A percentile compares a stretch with the other conserved stretches of the same genome.
Conservation (phyloP, 1,140 invertebrate genomes). For the Lepidotrigona ventralis region DNA sequence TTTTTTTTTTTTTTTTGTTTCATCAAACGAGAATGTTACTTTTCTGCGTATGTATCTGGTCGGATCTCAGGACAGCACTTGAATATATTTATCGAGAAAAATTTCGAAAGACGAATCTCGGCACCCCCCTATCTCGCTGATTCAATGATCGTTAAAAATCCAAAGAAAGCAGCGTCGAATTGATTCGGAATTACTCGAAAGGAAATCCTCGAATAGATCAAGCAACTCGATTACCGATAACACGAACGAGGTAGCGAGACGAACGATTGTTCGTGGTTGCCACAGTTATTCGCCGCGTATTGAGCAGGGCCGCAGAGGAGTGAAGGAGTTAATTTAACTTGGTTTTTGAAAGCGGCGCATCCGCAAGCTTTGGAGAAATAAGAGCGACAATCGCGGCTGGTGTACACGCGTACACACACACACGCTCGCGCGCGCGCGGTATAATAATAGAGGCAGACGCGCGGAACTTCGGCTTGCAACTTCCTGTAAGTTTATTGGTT, state of each 20-base stretch:
- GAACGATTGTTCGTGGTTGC: not conserved
- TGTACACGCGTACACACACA: not conserved
- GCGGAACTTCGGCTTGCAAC: conserved; percentile 46
- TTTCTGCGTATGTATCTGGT: no score
- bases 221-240: not conserved
- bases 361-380: conserved; percentile 18
- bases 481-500: conserved; percentile 48
- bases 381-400: not conserved
- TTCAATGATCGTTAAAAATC: no score
- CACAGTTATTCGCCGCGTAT: not conserved
- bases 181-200: not conserved
- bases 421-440: conserved; percentile 2
- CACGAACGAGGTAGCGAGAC: not conserved
- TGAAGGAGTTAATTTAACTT: conserved; percentile 13
- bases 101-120: no score
- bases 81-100: no score
- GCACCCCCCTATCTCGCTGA: no score
- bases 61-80: no score
- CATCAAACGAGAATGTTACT: no score
- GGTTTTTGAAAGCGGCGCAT: conserved; percentile 26
- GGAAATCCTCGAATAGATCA: not conserved
- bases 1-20: no score
- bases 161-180: not conserved
- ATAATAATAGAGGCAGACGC: conserved; percentile 44
- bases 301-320: not conserved